Conservation (phyloP, 2,888 invertebrate genomes). For the Drosophila phalerata region DNA sequence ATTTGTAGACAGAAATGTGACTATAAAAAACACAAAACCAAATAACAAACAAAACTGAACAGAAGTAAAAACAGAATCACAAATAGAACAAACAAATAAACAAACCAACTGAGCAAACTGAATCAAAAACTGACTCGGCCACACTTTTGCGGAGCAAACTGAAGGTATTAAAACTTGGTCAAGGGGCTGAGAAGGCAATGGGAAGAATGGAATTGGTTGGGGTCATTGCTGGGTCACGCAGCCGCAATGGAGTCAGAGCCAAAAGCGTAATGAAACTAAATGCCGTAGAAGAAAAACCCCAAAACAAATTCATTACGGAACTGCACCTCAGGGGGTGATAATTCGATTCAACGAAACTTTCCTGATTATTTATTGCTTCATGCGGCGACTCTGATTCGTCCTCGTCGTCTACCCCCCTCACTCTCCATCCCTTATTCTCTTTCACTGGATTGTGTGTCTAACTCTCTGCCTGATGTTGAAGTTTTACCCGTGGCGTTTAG, state of each 20-base stretch:
- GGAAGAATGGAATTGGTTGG: neutral
- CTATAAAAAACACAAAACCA: constrained; percentile 45
- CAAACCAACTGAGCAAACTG: constrained; percentile 64
- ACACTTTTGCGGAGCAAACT: neutral
- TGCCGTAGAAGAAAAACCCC: constrained; percentile 71
- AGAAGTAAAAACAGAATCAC: constrained; percentile 10
- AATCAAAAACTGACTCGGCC: constrained; percentile 66
- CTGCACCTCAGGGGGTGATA: constrained; percentile 81
- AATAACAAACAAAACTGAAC: constrained; percentile 44
- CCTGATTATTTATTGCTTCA: constrained; percentile 80
- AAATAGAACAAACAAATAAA: constrained; percentile 48
- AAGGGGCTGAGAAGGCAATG: neutral
- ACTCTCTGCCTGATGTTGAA: constrained; percentile 33
- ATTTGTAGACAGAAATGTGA: constrained; percentile 19
- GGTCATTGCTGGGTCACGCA: constrained; percentile 68
- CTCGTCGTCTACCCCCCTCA: constrained; percentile 2
- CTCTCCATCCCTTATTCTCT: constrained; percentile 3
- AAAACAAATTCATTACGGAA: constrained; percentile 82
- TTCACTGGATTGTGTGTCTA: neutral
- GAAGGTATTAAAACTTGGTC: constrained; percentile 21
- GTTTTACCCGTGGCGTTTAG: constrained; percentile 72
- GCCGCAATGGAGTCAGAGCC: constrained; percentile 55
- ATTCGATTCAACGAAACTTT: constrained; percentile 81
- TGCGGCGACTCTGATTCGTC: constrained; percentile 57
- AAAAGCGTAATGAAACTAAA: constrained; percentile 77